These are phyloP conservation scores for Heterotilapia buettikoferi DNA, from an alignment of 2,113 vertebrate genomes.

Conservation along the genomic window DNA sequence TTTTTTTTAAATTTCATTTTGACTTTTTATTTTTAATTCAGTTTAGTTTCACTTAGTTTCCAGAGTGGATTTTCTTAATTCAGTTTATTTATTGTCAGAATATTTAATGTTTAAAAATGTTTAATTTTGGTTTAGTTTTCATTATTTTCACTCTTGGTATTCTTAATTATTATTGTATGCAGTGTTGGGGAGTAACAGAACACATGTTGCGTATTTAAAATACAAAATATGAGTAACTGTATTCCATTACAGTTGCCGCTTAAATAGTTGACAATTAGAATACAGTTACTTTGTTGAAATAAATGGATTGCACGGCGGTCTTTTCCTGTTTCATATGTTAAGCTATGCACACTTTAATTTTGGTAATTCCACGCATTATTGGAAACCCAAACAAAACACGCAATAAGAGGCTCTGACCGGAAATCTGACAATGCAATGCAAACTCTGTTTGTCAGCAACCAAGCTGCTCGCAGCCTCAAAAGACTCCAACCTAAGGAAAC, in stretches of 20 bases:
- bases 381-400: not conserved
- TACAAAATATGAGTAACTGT: not conserved
- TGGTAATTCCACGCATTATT: not conserved
- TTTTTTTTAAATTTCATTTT: rapidly evolving
- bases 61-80: not conserved
- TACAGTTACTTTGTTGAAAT: not conserved
- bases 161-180: not conserved
- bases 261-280: not conserved
- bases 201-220: not conserved
- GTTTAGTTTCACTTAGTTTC: not conserved
- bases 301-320: not conserved
- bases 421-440: not conserved
- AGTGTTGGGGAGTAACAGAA: not conserved
- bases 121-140: not conserved
- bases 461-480: rapidly evolving
- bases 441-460: not conserved
- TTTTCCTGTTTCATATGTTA: not conserved
- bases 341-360: not conserved
- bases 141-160: not conserved
- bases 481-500: not conserved
- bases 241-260: not conserved
- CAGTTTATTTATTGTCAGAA: not conserved
- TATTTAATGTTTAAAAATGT: not conserved
- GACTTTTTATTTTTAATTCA: not conserved
- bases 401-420: not conserved